Evolutionary conservation across 2,797 vertebrate species (phyloP).

Genomic region (Bucorvus abyssinicus): DNA sequence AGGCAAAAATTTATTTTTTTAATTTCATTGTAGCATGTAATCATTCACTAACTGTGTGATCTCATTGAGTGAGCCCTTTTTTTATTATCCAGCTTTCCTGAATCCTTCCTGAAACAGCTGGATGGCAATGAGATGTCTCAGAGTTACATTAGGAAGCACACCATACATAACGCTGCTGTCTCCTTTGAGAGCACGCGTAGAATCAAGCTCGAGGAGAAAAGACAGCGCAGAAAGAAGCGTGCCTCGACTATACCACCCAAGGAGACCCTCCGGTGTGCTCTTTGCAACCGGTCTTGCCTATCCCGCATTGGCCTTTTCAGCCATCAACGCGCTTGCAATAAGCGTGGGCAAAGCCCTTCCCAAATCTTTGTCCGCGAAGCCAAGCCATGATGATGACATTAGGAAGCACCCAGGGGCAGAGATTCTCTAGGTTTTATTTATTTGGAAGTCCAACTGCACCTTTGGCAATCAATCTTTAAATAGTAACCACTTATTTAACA

Average conservation of each 20-base stretch:
- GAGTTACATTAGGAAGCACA: background rate
- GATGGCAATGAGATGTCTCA: background rate
- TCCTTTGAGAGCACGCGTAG: no score
- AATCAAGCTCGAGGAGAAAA: no score
- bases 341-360: no score
- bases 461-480: background rate
- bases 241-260: no score
- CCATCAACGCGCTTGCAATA: no score
- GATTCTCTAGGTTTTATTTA: background rate
- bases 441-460: background rate
- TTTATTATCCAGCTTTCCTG: background rate
- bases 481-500: background rate
- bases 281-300: no score
- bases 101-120: background rate
- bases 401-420: background rate
- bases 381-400: no score
- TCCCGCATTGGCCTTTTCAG: no score
- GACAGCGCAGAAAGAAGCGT: no score
- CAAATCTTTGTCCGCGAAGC: no score
- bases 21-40: background rate
- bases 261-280: no score
- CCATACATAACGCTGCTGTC: no score
- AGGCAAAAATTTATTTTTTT: background rate
- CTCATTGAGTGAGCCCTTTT: background rate
- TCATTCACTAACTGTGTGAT: background rate